Conservation (phyloP, 1,140 invertebrate genomes). For the Pogonomyrmex californicus region DNA sequence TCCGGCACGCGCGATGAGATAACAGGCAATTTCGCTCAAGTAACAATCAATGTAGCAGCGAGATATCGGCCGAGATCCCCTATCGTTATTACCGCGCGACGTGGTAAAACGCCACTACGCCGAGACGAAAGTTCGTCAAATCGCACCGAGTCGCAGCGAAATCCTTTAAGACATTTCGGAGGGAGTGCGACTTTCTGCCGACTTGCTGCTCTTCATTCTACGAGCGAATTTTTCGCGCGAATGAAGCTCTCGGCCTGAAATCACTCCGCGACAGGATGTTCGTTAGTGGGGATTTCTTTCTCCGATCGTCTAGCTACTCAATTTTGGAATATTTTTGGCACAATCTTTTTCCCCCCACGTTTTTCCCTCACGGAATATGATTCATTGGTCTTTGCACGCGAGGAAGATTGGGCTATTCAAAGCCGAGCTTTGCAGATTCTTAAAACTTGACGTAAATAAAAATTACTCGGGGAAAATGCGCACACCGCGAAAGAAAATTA, state of each 20-base stretch:
- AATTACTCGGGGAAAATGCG: not conserved
- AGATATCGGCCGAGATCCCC: not conserved
- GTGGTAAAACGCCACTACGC: slow-evolving; percentile 24
- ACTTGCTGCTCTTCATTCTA: slow-evolving; percentile 3
- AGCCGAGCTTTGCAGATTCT: slow-evolving; percentile 4
- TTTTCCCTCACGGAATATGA: slow-evolving; percentile 52
- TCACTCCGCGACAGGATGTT: slow-evolving; percentile 75
- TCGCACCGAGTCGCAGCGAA: slow-evolving; percentile 34
- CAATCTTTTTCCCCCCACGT: slow-evolving; percentile 51
- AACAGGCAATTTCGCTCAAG: slow-evolving; percentile 33
- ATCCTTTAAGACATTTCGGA: slow-evolving; percentile 44
- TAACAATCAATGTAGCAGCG: slow-evolving; percentile 29
- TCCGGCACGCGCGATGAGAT: slow-evolving; percentile 11
- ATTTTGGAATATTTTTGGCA: slow-evolving; percentile 64
- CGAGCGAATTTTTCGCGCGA: slow-evolving; percentile 67
- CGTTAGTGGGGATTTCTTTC: slow-evolving; percentile 74
- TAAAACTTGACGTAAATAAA: slow-evolving; percentile 27
- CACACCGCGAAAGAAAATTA: not conserved
- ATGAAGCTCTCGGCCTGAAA: slow-evolving; percentile 53
- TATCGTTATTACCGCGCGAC: slow-evolving; percentile 24
- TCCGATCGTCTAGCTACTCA: slow-evolving; percentile 65
- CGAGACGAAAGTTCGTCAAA: slow-evolving; percentile 45
- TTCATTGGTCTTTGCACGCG: slow-evolving; percentile 46
- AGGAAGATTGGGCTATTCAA: slow-evolving; percentile 22
- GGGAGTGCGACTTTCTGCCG: slow-evolving; percentile 45